Evolutionary conservation across 2,888 invertebrate genomes (phyloP).

Genomic region (Xanthorhoe designata): DNA sequence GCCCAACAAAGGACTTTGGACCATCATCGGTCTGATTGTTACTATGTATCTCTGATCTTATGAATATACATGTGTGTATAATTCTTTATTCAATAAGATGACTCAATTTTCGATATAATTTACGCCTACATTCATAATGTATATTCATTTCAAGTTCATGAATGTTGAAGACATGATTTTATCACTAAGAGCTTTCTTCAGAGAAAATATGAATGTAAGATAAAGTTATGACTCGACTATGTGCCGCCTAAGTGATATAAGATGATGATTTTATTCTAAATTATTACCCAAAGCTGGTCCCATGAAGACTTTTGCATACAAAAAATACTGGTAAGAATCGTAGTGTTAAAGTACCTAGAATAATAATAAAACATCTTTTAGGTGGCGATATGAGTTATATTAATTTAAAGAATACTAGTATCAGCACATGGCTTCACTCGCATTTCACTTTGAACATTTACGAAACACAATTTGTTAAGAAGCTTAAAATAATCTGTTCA

Average conservation of each 20-base stretch:
- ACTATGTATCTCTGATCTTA: too few species aligned
- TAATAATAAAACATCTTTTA: too few species aligned
- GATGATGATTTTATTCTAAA: neutral
- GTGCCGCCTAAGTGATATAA: neutral
- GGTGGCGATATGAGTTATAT: too few species aligned
- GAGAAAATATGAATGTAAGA: neutral
- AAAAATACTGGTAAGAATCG: constrained; percentile 1
- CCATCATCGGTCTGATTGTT: too few species aligned
- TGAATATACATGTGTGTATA: neutral
- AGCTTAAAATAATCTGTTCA: too few species aligned
- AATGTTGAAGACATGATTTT: neutral
- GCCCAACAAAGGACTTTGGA: neutral
- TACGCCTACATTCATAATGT: neutral
- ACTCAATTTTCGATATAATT: neutral
- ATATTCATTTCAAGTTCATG: neutral
- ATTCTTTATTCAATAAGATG: neutral
- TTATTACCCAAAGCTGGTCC: neutral
- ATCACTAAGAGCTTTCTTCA: neutral
- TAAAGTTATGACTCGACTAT: neutral
- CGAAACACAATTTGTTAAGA: too few species aligned
- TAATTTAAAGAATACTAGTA: too few species aligned
- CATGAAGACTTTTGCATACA: neutral
- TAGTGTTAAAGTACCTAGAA: neutral
- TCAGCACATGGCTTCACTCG: too few species aligned
- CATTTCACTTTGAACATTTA: too few species aligned